These are phyloP conservation scores for Pituophis catenifer DNA, from an alignment of 2,113 vertebrate species.

Conservation along the genomic window DNA sequence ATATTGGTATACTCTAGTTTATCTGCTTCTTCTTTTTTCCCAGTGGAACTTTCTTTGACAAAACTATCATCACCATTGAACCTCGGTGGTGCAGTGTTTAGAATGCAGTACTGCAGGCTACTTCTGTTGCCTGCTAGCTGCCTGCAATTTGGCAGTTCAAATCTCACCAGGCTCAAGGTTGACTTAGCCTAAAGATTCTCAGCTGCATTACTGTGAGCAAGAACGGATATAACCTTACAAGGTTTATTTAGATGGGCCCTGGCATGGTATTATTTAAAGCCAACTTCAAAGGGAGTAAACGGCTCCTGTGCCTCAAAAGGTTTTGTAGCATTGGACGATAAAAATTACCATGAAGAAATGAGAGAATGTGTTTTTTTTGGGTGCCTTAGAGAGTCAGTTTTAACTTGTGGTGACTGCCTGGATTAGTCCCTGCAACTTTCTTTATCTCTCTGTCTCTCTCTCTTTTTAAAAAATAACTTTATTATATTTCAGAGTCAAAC, in stretches of 20 bases:
- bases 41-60: rapidly evolving
- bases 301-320: neutral
- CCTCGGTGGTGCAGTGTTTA: too few species aligned
- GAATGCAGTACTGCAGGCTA: too few species aligned
- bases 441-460: too few species aligned
- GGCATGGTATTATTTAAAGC: neutral
- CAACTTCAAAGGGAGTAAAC: neutral
- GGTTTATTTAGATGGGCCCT: constrained; percentile 35
- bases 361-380: neutral
- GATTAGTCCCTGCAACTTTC: neutral
- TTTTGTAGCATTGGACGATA: neutral
- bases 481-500: neutral
- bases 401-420: neutral
- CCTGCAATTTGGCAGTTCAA: too few species aligned
- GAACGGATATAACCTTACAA: constrained; percentile 50
- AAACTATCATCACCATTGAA: neutral
- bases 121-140: too few species aligned
- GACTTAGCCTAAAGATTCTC: constrained; percentile 39
- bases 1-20: neutral
- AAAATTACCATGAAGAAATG: neutral
- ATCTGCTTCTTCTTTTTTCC: neutral
- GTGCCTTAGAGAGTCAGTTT: neutral
- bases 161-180: too few species aligned
- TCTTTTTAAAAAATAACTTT: neutral
- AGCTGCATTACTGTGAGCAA: constrained; percentile 59